Base-by-base conservation (phyloP, 1,140 invertebrate species). In the Bombus sylvicola region DNA sequence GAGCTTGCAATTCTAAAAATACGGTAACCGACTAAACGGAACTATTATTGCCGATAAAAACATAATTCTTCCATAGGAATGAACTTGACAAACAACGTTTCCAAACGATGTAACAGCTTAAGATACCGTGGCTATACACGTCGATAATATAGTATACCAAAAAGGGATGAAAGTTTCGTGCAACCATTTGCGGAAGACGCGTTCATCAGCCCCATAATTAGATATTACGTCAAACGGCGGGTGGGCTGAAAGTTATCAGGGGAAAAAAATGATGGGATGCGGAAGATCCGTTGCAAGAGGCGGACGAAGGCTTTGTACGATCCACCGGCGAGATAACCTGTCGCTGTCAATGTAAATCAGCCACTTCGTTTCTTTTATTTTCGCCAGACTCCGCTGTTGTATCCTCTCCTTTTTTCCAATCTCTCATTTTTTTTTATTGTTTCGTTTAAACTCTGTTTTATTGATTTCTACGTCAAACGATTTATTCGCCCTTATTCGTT, bases 261-360 rank as follows among this genome's bases (percentile, higher is more conserved):
- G 9, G 2, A 68, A 25, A 22, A 37, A 68, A 41, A 10, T 41
- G 13, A 31, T 43, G 12, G 80, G 2, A n/a, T 28, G 28, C 39
- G 64, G 31, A 83, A 78, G 82, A 68, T 68, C 34, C 34, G 13
- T 47, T 31, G 77, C 39, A 53, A 4, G n/a, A 59, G 47, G 47
- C 47, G 18, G 47, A 53, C 47, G 47, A 41, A 75, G 66, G 39
- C 47, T 87, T 87, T 77, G 73, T 83, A 57, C 47, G 39, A 88
- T 43, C 68, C 9, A 31, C 25, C 18, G 57, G 22, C 28, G 76
- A 87, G 66, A 89, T 73, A 69, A 90, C 79, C 82, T 82, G 82
- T 88, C 86, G 76, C 86, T 85, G 88, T 83, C 89, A 80, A 90
- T 88, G 89, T 88, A 90, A 90, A 90, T 90, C 88, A 90, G 82